Percentiles rank a stretch among this genome's conserved stretches.
Conservation (phyloP, 92 coral and sea anemone species). For the Palythoa caribaeorum region DNA sequence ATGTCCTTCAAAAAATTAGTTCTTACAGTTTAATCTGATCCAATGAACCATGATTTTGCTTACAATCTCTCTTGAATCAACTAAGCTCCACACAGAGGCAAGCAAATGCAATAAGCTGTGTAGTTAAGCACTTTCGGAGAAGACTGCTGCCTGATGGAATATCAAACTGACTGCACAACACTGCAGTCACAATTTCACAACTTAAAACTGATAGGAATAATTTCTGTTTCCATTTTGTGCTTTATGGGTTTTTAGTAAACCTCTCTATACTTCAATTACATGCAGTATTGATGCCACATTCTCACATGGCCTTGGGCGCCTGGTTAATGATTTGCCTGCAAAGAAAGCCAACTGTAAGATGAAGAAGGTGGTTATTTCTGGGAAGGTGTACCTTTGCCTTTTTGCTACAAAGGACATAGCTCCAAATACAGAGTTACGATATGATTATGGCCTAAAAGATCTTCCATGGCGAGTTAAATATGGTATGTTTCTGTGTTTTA, state of each 20-base stretch:
- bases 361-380: slow-evolving; percentile 19
- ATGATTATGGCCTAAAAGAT: slow-evolving; percentile 60
- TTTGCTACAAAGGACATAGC: slow-evolving; percentile 52
- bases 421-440: slow-evolving; percentile 40
- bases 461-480: slow-evolving; percentile 54
- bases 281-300: slow-evolving; percentile 57
- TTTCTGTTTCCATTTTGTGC: slow-evolving; percentile 18
- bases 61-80: too few species aligned
- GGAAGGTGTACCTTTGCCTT: slow-evolving; percentile 44
- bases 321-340: slow-evolving; percentile 55
- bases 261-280: not conserved
- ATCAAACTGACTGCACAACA: too few species aligned
- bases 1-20: too few species aligned
- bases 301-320: slow-evolving; percentile 55
- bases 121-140: too few species aligned
- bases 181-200: slow-evolving; percentile 11
- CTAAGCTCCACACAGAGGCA: too few species aligned
- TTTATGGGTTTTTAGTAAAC: not conserved
- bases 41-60: too few species aligned
- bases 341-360: slow-evolving; percentile 45
- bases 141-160: too few species aligned
- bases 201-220: slow-evolving; percentile 22
- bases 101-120: too few species aligned
- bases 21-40: too few species aligned
- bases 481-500: slow-evolving; percentile 35